Evolutionary conservation across 2,888 invertebrate species (phyloP).

Genomic region (Hemaris fuciformis): DNA sequence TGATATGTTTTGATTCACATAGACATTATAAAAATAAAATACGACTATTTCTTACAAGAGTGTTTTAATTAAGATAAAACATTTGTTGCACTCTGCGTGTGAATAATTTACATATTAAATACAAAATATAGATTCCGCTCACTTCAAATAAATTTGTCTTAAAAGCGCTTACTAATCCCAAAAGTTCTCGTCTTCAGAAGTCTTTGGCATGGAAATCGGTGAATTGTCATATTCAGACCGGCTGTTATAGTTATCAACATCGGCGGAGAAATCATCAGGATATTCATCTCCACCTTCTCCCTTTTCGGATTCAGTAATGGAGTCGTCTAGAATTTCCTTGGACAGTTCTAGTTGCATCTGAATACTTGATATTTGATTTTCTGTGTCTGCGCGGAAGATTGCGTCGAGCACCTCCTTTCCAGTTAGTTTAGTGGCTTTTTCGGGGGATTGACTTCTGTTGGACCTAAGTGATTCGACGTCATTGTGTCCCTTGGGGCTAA

Average conservation of each 20-base stretch:
- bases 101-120: too few relatives aligned
- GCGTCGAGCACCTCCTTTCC: slow-evolving; percentile 48
- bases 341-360: slow-evolving; percentile 40
- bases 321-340: slow-evolving; percentile 33
- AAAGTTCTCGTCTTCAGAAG: slow-evolving; percentile 60
- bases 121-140: not conserved
- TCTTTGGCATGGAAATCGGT: slow-evolving; percentile 53
- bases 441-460: slow-evolving; percentile 29
- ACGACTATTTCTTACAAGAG: slow-evolving; percentile 51
- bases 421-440: slow-evolving; percentile 34
- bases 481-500: slow-evolving; percentile 3
- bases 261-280: slow-evolving; percentile 56
- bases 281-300: slow-evolving; percentile 37
- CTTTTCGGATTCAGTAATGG: slow-evolving; percentile 34
- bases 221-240: slow-evolving; percentile 48
- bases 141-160: slow-evolving; percentile 20
- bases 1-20: slow-evolving; percentile 60
- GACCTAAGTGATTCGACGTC: not conserved
- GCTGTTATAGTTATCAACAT: slow-evolving; percentile 60
- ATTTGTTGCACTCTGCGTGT: too few relatives aligned
- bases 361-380: slow-evolving; percentile 37
- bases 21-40: slow-evolving; percentile 64
- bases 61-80: slow-evolving; percentile 35
- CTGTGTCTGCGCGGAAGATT: slow-evolving; percentile 40
- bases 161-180: slow-evolving; percentile 54